Percentiles rank a stretch among this genome's conserved stretches.
These are phyloP conservation scores for Rhamphomyia laevipes DNA, from an alignment of 2,888 invertebrate genomes.

Conservation along the genomic window DNA sequence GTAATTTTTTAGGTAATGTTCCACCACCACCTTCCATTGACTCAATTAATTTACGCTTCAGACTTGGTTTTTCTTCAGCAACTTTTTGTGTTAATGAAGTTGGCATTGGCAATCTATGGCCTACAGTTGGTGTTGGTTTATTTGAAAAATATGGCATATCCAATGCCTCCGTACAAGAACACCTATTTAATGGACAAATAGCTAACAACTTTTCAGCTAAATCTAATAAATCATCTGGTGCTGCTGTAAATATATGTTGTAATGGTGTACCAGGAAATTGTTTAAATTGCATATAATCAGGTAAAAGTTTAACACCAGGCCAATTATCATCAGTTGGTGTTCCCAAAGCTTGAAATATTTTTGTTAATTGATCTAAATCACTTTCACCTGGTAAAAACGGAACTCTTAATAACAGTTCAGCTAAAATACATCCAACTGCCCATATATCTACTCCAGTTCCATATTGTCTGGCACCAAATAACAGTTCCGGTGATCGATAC, in stretches of 20 bases:
- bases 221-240: constrained; percentile 78
- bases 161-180: constrained; percentile 71
- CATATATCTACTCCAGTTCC: constrained; percentile 96
- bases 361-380: constrained; percentile 90
- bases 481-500: constrained; percentile 86
- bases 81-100: constrained; percentile 21
- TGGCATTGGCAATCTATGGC: constrained; percentile 59
- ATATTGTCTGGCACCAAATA: constrained; percentile 92
- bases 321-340: constrained; percentile 87
- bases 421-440: constrained; percentile 97
- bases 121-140: constrained; percentile 77
- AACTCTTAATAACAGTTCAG: constrained; percentile 78
- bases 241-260: constrained; percentile 90
- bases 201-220: constrained; percentile 66
- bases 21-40: constrained; percentile 48
- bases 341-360: constrained; percentile 90
- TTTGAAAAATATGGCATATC: constrained; percentile 86
- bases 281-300: constrained; percentile 90
- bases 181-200: constrained; percentile 71
- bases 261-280: constrained; percentile 71
- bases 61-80: constrained; percentile 42
- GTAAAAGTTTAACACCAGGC: constrained; percentile 71
- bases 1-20: constrained; percentile 45
- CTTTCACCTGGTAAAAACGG: constrained; percentile 95
- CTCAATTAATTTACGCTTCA: constrained; percentile 56